These are phyloP conservation scores for Brachystomella parvula DNA, from an alignment of 1,140 invertebrate genomes.

Conservation along the genomic window DNA sequence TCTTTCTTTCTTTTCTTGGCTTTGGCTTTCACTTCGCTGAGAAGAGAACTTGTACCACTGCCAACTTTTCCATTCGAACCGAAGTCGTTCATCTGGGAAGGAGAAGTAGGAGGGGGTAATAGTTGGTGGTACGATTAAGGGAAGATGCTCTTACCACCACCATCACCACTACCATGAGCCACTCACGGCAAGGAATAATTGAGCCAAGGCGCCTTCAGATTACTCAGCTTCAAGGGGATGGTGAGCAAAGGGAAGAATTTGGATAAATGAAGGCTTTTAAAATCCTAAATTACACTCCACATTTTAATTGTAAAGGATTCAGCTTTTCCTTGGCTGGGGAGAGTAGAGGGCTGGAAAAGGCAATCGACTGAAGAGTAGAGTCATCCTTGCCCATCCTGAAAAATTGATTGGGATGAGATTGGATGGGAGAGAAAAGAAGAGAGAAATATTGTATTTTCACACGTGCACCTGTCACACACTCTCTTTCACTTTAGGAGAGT, in stretches of 20 bases:
- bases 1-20: background rate
- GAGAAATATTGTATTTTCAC: too few relatives aligned
- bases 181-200: too few relatives aligned
- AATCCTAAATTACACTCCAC: too few relatives aligned
- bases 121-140: constrained; percentile 1
- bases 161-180: too few relatives aligned
- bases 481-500: constrained; percentile 11
- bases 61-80: constrained; percentile 5
- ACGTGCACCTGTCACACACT: constrained; percentile 5
- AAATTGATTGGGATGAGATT: background rate
- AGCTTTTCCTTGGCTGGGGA: too few relatives aligned
- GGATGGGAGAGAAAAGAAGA: background rate
- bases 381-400: background rate
- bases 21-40: constrained; percentile 3
- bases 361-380: background rate
- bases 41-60: constrained; percentile 3
- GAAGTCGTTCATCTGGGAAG: background rate
- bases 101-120: constrained; percentile 1
- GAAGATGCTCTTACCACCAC: background rate
- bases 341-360: too few relatives aligned
- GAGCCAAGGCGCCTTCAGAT: too few relatives aligned
- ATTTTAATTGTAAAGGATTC: too few relatives aligned
- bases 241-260: too few relatives aligned
- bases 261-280: too few relatives aligned
- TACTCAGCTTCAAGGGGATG: too few relatives aligned